Conservation (phyloP, 2,113 vertebrate species). For the Cacatua alba region DNA sequence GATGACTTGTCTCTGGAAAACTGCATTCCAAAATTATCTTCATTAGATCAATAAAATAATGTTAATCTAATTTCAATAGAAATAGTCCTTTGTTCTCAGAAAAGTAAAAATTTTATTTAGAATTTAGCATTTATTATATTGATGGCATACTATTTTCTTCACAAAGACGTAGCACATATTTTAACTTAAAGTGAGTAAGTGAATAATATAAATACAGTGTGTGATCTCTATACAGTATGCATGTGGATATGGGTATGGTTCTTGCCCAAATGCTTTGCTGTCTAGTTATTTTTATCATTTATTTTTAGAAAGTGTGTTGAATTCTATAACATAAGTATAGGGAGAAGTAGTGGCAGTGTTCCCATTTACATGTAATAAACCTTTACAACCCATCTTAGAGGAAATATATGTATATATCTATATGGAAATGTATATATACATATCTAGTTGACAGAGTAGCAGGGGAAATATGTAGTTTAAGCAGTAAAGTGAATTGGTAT, state of each 20-base stretch:
- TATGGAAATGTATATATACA: not conserved
- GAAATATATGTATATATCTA: not conserved
- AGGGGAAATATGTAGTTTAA: not conserved
- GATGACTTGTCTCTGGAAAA: not conserved
- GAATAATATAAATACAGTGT: not conserved
- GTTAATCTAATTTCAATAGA: not conserved
- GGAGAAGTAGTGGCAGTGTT: not conserved
- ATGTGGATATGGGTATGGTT: not conserved
- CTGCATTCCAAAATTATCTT: not conserved
- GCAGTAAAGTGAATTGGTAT: not conserved
- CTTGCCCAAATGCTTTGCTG: not conserved
- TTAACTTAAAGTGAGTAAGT: not conserved
- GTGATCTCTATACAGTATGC: not conserved
- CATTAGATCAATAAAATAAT: not conserved
- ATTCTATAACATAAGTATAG: not conserved
- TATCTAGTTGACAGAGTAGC: not conserved
- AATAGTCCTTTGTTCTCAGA: not conserved
- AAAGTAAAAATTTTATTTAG: not conserved
- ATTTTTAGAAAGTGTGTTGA: not conserved
- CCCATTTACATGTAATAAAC: not conserved
- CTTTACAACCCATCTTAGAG: not conserved
- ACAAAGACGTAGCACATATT: not conserved
- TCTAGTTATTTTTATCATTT: not conserved
- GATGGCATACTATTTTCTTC: not conserved
- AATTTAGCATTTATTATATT: not conserved